Percentiles rank a stretch among this genome's conserved stretches.
These are phyloP conservation scores for Helogale parvula DNA, from an alignment of 2,113 vertebrate species.

Conservation along the genomic window DNA sequence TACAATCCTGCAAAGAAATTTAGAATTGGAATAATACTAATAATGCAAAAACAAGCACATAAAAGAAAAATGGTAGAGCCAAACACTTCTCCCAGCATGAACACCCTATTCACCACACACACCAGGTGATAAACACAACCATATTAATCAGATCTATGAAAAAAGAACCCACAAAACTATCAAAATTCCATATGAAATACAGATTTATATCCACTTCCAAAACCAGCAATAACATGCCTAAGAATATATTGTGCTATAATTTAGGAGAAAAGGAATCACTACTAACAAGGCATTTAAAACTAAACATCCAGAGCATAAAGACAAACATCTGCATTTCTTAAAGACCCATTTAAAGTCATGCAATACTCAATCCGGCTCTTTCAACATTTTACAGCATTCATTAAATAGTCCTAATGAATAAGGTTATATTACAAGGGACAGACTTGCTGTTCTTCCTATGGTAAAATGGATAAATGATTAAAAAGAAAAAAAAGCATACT, in stretches of 20 bases:
- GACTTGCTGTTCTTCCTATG: neutral
- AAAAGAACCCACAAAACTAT: neutral
- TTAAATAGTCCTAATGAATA: neutral
- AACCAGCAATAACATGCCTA: neutral
- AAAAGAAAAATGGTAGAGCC: neutral
- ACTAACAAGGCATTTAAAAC: neutral
- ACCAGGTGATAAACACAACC: neutral
- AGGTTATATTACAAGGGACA: neutral
- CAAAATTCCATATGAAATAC: neutral
- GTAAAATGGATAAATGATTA: neutral
- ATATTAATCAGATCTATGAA: neutral
- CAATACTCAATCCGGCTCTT: neutral
- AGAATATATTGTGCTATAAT: neutral
- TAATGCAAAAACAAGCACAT: neutral
- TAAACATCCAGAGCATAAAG: neutral
- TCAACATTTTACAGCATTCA: neutral
- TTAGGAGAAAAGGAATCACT: neutral
- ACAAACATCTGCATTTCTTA: neutral
- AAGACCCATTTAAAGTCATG: neutral
- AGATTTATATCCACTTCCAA: neutral
- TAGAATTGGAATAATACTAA: neutral
- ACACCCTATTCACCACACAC: neutral
- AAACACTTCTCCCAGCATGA: neutral
- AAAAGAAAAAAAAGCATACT: neutral
- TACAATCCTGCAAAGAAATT: constrained; percentile 9